Percentiles rank a stretch among this genome's conserved stretches.
These are phyloP conservation scores for Arrhamphus sclerolepis DNA, from an alignment of 2,797 vertebrate genomes.

Conservation along the genomic window DNA sequence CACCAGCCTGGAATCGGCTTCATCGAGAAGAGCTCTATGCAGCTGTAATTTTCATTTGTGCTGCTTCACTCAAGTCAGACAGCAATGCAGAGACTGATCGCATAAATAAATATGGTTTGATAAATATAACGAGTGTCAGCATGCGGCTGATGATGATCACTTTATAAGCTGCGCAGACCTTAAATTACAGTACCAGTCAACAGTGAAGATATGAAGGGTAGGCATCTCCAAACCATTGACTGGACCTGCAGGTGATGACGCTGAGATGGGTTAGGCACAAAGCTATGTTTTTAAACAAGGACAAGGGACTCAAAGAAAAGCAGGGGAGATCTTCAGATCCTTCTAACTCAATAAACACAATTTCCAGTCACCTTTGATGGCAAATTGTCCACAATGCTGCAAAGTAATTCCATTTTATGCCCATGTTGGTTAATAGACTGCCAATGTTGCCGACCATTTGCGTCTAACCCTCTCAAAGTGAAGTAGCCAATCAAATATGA, in stretches of 20 bases:
- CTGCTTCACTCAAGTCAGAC: constrained; percentile 32
- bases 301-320: constrained; percentile 32
- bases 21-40: neutral
- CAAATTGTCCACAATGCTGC: constrained; percentile 5
- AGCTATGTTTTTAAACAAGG: constrained; percentile 23
- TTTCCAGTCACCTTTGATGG: constrained; percentile 2
- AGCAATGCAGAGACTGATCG: constrained; percentile 64
- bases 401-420: neutral
- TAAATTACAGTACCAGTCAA: no score
- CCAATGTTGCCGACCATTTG: constrained; percentile 23
- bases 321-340: constrained; percentile 19
- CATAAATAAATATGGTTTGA: constrained; percentile 31
- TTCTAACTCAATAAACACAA: constrained; percentile 3
- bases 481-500: constrained; percentile 42
- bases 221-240: neutral
- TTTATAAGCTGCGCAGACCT: no score
- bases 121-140: constrained; percentile 22
- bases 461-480: constrained; percentile 63
- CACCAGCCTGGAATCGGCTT: neutral
- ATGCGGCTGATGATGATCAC: constrained; percentile 50
- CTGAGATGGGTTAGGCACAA: constrained; percentile 71
- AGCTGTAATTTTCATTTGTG: constrained; percentile 30
- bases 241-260: constrained; percentile 26
- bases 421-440: neutral
- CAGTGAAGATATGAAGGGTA: neutral